A percentile compares a stretch with the other conserved stretches of the same genome.
phyloP scores from a whole-genome alignment of 2,113 vertebrate species.

The pig (Sus scrofa) region T2T-Sscrofa CM000817.6:19832501-19833000 shows the following conservation, averaged over 20 bases:
- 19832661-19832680: background rate
- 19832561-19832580: constrained; percentile 12
- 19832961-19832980: background rate
- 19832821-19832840: background rate
- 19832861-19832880: background rate
- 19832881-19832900: background rate
- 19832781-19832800: background rate
- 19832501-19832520: constrained; percentile 14
- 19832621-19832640: background rate
- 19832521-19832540: constrained; percentile 22
- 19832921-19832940: background rate
- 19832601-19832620: background rate
- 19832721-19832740: background rate
- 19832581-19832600: background rate
- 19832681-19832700: constrained; percentile 1
- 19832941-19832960: background rate
- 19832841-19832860: background rate
- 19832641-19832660: background rate
- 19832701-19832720: background rate
- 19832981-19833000: background rate
- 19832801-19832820: background rate
- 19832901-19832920: background rate
- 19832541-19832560: background rate
- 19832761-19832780: background rate
- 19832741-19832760: background rate